Evolutionary conservation across 2,113 vertebrate genomes (phyloP), one percentile per base, ranked within the genome.

Genomic region (Sinocyclocheilus maitianheensis): DNA sequence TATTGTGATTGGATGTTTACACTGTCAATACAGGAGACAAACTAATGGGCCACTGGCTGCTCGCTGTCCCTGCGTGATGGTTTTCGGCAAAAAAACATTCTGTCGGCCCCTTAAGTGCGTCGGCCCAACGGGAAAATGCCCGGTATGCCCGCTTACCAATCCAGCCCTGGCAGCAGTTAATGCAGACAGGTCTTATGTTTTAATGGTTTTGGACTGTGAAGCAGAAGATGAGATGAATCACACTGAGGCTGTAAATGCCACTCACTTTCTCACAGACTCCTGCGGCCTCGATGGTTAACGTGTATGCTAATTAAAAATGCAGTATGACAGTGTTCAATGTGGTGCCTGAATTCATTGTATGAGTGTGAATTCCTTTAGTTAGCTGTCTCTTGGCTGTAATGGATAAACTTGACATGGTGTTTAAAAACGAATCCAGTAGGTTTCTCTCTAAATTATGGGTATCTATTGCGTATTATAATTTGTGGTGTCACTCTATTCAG

Each of bases 241-340:
- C 3, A 1, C 22, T 67, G 63, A 69, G 40, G 58, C 30, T 43
- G 77, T 62, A 48, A 43, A 71, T 26, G 18, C n/a, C 34, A 81
- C 40, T 65, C 14, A 48, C 79, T 76, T 24, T 3, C 77, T 37
- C 77, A 37, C n/a, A 77, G 46, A 26, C 40, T 76, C 74, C 12
- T 51, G 43, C 46, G 3, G 48, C 18, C 30, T 78, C 24, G 1
- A 26, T 22, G 16, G 74, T 78, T 60, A 22, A 53, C 24, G 2
- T 1, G 22, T 34, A 13, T 83, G 65, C 40, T 82, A 69, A 82
- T 82, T 69, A 82, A 26, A 69, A 67, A 81, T 81, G 80, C 43
- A 18, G 13, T 55, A 55, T 72, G 81, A 83, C 46, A 72, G 48
- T 14, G 48, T 20, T 72, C 20, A 72, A 8, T 55, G 63, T 69